Evolutionary conservation across 2,113 vertebrate species (phyloP).

Genomic region (Nycticryphes semicollaris): DNA sequence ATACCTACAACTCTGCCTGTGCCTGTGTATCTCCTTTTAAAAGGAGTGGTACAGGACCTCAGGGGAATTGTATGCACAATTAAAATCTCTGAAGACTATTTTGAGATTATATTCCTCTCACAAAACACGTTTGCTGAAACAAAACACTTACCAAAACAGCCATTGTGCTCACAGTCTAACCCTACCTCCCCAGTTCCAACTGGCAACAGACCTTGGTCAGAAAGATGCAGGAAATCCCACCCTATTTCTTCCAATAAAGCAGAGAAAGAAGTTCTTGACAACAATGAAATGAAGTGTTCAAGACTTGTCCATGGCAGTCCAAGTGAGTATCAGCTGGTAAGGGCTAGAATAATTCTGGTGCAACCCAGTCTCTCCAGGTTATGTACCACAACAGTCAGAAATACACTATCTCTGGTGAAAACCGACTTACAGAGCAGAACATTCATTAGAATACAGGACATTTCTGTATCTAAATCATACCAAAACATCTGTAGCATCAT

Average conservation of each 20-base stretch:
- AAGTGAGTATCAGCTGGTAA: neutral
- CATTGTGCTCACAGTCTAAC: neutral
- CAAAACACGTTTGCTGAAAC: neutral
- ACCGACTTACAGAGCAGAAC: neutral
- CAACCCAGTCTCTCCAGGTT: neutral
- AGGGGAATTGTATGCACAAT: neutral
- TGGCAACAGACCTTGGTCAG: neutral
- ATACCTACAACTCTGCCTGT: neutral
- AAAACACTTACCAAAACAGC: neutral
- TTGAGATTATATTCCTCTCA: neutral
- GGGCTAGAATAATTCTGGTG: neutral
- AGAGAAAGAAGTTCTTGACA: neutral
- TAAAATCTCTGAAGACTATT: neutral
- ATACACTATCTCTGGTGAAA: neutral
- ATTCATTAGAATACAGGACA: neutral
- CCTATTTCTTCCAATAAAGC: neutral
- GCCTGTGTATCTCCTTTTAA: neutral
- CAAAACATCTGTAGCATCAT: neutral
- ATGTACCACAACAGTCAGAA: neutral
- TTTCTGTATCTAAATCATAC: neutral
- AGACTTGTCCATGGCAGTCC: neutral
- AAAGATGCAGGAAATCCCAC: neutral
- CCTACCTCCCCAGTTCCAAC: neutral
- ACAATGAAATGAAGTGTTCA: neutral
- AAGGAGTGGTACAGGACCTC: neutral